Evolutionary conservation across 2,113 vertebrate genomes (phyloP), one percentile per base, ranked within the genome.

Genomic region (Scomber scombrus): DNA sequence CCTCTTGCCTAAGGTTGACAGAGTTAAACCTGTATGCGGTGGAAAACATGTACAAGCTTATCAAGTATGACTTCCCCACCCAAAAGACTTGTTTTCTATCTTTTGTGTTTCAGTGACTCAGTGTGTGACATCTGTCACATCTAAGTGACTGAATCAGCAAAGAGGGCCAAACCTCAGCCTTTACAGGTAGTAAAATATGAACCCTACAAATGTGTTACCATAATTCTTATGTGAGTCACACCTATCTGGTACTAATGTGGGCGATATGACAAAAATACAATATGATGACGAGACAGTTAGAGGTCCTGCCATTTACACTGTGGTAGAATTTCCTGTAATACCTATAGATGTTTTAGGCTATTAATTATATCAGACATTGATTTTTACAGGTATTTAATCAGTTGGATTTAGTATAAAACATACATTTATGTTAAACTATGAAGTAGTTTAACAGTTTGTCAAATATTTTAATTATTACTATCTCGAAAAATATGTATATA

Each of bases 91-190:
- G 80, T 76, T 73, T 57, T 64, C 58, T 76, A 50, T 68, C 19
- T 67, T 45, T 62, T 47, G 75, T 62, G 31, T 54, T 73, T 66
- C 50, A 61, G 5, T 79, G 76, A 76, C 57, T 86, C 40, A 79
- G 85, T 58, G 77, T 80, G 79, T 64, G 54, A 78, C 63, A 73
- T 26, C 21, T 16, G 47, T 58, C 54, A 34, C 43, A 71, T 83
- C 13, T 13, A 50, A 50, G 80, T 79, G 60, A 82, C 29, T 64
- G 31, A 75, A 45, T 56, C 40, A 43, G 49, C 21, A 71, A 78
- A 54, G 50, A 56, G 74, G 18, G 55, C 34, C 45, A 75, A 67
- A 55, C 43, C 43, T 65, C 73, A 19, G 51, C 43, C 19, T 56
- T n/a, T 19, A 19, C 34, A 74, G 11, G 26, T 15, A 14, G 40